Evolutionary conservation across 2,113 vertebrate genomes (phyloP).

Genomic region (Tympanuchus pallidicinctus): DNA sequence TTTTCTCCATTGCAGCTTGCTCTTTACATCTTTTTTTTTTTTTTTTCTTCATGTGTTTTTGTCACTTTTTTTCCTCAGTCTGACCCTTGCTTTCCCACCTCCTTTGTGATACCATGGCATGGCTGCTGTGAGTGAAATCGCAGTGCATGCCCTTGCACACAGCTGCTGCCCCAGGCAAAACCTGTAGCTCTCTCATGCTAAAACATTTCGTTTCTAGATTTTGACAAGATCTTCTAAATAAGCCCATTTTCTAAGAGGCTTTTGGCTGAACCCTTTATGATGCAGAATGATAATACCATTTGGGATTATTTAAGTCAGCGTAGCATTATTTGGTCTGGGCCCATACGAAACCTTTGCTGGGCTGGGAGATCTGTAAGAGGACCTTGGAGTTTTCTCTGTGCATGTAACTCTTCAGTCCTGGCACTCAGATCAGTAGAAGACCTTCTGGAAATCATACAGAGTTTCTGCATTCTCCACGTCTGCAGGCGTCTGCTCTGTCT

Average conservation of each 20-base stretch:
- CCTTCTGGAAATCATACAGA: not conserved
- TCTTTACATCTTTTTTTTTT: not conserved
- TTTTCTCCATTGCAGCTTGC: not conserved
- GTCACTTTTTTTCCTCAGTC: not conserved
- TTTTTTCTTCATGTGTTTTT: not conserved
- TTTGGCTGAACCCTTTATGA: not conserved
- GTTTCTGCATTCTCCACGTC: not conserved
- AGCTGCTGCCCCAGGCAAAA: rapidly evolving
- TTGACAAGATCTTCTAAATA: not conserved
- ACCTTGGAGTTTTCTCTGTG: not conserved
- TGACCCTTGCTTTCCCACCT: not conserved
- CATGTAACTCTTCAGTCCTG: not conserved
- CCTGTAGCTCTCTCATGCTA: not conserved
- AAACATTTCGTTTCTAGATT: not conserved
- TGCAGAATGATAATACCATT: not conserved
- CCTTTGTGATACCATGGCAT: not conserved
- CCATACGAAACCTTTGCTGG: not conserved
- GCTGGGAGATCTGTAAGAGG: not conserved
- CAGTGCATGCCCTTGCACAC: not conserved
- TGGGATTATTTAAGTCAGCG: not conserved
- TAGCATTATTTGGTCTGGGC: not conserved
- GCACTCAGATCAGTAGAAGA: not conserved
- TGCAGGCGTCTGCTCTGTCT: not conserved
- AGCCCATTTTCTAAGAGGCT: not conserved
- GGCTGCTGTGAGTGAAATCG: not conserved